phyloP scores from a whole-genome alignment of 1,140 invertebrate species.

The Aplysia californica region DNA sequence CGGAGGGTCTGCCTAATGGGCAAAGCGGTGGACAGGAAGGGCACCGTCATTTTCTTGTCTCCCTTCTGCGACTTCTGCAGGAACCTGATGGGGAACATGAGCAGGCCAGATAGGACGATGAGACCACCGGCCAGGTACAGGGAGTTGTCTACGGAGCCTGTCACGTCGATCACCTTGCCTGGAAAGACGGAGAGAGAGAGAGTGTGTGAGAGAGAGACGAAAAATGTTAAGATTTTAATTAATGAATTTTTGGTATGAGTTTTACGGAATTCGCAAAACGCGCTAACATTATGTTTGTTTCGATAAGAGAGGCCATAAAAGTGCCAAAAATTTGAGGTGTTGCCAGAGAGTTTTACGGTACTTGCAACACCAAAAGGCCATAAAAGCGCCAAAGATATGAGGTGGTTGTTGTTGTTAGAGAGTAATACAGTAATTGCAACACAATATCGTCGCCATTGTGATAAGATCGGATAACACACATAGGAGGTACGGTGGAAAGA shows the following conservation, averaged over 20 bases:
- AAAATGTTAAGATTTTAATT: not conserved
- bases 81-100: slow-evolving; percentile 9
- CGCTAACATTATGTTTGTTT: not conserved
- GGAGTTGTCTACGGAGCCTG: not conserved
- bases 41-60: no score
- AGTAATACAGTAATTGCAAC: no score
- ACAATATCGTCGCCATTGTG: no score
- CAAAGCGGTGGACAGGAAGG: no score
- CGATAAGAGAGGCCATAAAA: not conserved
- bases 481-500: no score
- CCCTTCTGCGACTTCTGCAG: not conserved
- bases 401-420: no score
- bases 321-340: no score
- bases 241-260: not conserved
- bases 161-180: slow-evolving; percentile 15
- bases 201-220: not conserved
- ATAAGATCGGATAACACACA: no score
- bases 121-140: slow-evolving; percentile 16
- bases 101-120: slow-evolving; percentile 11
- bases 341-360: no score
- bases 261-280: not conserved
- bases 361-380: no score
- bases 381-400: no score
- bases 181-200: slow-evolving; percentile 23
- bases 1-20: no score